A percentile compares a stretch with the other conserved stretches of the same genome.
phyloP scores from a whole-genome alignment of 2,888 invertebrate genomes.

The Synanthedon andrenaeformis region DNA sequence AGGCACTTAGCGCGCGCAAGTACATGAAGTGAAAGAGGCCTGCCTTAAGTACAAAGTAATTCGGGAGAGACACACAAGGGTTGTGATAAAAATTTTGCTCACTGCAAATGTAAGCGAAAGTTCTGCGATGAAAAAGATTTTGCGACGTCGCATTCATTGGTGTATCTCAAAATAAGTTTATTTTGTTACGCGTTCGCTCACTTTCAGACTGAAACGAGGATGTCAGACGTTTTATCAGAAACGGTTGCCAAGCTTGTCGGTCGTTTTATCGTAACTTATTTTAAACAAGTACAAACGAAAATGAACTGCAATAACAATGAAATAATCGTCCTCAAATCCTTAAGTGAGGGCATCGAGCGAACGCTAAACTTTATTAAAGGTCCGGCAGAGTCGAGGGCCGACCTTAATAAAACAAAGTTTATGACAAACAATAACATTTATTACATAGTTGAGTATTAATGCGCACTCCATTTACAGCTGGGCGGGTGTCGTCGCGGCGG shows the following conservation, averaged over 20 bases:
- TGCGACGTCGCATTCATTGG: slow-evolving; percentile 18
- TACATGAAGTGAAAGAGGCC: too few relatives aligned
- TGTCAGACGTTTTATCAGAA: slow-evolving; percentile 19
- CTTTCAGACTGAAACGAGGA: slow-evolving; percentile 15
- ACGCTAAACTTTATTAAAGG: slow-evolving; percentile 53
- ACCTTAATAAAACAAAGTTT: slow-evolving; percentile 64
- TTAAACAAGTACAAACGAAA: not conserved
- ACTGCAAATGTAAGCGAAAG: slow-evolving; percentile 27
- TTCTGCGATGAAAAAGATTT: slow-evolving; percentile 48
- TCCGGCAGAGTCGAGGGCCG: slow-evolving; percentile 37
- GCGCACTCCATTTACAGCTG: slow-evolving; percentile 54
- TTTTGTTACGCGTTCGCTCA: slow-evolving; percentile 36
- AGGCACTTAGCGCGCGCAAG: too few relatives aligned
- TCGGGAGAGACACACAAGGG: not conserved
- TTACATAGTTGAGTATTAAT: slow-evolving; percentile 63
- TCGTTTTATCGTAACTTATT: slow-evolving; percentile 3
- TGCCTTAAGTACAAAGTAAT: not conserved
- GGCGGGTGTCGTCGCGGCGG: slow-evolving; percentile 36
- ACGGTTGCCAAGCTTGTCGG: slow-evolving; percentile 15
- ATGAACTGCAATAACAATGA: slow-evolving; percentile 18
- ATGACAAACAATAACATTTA: slow-evolving; percentile 68
- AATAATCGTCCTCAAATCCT: slow-evolving; percentile 30
- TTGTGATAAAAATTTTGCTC: slow-evolving; percentile 7
- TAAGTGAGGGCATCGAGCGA: slow-evolving; percentile 31
- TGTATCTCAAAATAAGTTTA: slow-evolving; percentile 42